Base-by-base conservation (phyloP, 2,797 vertebrate genomes). In the Semaprochilodus insignis region DNA sequence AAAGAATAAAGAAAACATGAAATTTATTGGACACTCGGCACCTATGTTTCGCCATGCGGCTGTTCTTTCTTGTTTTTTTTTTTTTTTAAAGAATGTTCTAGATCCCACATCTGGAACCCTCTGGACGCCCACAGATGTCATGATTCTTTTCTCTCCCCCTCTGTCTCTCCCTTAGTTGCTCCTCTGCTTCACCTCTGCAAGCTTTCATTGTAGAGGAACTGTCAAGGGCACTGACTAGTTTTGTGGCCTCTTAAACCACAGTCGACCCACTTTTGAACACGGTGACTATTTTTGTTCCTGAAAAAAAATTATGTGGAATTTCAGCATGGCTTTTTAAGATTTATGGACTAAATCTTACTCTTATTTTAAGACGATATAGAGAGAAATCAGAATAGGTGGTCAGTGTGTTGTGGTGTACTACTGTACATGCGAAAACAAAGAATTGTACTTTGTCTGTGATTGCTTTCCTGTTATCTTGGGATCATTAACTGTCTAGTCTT, bases 81-180 rank as follows among this genome's bases (percentile, higher is more conserved):
- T 40, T 63, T 81, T 67, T 63, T 11, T 8, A 69, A 80, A 70
- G 34, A 85, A 80, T 80, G 66, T 81, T 84, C 6, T 74, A n/a
- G 72, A 73, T 80, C 73, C 54, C 82, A 86, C 86, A 87, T 85
- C 80, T 88, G 84, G 82, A 81, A 65, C 52, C 48, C 44, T 48
- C 44, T 48, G 44, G 44, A 10, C 44, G 10, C 44, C 44, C 44
- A 48, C 44, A 48, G 44, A 48, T 13, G 44, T 48, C 44, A 48
- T 48, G 44, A 48, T 48, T 13, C 44, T 13, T 13, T 19, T 82
- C 71, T 70, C 19, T 73, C 67, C 54, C 13, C 19, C 25, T 74
- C n/a, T 0, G 44, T 25, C 19, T 73, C 76, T 72, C 76, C 16
- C 44, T 34, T 31, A 36, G 14, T 34, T 13, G 19, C 57, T 73